Percentiles rank a stretch among this genome's conserved stretches.
These are phyloP conservation scores for Hystrix cristata DNA, from an alignment of 2,113 vertebrate genomes.

Conservation along the genomic window DNA sequence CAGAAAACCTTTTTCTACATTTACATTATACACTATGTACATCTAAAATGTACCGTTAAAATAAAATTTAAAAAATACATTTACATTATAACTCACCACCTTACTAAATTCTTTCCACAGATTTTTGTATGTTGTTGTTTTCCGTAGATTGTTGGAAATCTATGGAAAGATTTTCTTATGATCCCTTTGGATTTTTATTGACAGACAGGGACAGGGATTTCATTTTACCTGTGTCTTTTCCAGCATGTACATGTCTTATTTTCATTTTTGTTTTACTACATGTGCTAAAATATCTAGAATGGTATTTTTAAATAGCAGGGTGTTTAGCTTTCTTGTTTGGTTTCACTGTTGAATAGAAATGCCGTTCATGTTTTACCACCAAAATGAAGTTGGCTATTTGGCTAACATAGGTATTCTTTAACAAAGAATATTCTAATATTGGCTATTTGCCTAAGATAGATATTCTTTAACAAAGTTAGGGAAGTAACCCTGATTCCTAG, in stretches of 20 bases:
- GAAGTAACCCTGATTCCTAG: background rate
- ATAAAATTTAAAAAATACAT: background rate
- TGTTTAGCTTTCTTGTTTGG: background rate
- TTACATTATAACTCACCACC: background rate
- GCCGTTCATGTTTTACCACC: constrained; percentile 22
- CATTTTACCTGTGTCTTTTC: constrained; percentile 20
- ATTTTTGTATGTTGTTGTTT: background rate
- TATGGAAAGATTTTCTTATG: background rate
- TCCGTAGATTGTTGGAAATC: background rate
- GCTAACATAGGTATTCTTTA: constrained; percentile 16
- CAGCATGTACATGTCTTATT: background rate
- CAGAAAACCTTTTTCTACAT: background rate
- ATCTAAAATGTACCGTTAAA: too few relatives aligned
- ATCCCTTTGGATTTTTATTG: constrained; percentile 48
- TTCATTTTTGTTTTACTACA: constrained; percentile 39
- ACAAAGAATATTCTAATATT: background rate
- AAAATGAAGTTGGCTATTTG: constrained; percentile 8
- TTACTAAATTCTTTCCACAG: background rate
- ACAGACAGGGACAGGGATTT: background rate
- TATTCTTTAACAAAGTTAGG: constrained; percentile 21
- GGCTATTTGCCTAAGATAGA: background rate
- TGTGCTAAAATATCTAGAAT: constrained; percentile 8
- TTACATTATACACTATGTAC: background rate
- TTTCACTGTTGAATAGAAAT: background rate
- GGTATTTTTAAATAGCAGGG: background rate